Conservation (phyloP, 1,140 invertebrate species). For the Bombus polaris region DNA sequence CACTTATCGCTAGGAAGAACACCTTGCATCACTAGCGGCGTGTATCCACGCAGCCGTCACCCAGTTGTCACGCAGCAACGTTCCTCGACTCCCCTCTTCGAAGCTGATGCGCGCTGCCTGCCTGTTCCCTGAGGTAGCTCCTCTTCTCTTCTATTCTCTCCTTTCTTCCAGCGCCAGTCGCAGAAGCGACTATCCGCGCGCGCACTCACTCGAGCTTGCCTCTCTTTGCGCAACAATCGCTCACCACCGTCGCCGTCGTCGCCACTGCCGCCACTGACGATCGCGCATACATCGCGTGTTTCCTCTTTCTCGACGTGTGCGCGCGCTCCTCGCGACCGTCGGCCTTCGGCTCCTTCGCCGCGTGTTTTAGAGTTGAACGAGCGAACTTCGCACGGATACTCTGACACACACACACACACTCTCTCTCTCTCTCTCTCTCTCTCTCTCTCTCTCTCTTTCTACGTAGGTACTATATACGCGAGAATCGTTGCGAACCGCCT, state of each 20-base stretch:
- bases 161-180: background rate
- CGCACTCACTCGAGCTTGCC: constrained; percentile 6
- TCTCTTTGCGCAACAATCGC: constrained; percentile 26
- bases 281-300: background rate
- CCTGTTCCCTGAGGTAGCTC: background rate
- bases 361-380: background rate
- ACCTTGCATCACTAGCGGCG: constrained; percentile 67
- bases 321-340: background rate
- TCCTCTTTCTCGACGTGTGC: background rate
- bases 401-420: background rate
- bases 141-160: background rate
- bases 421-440: too few relatives aligned
- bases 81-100: background rate
- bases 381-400: background rate
- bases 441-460: background rate
- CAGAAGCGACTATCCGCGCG: background rate
- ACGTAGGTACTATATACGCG: too few relatives aligned
- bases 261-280: background rate
- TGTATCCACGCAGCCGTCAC: constrained; percentile 64
- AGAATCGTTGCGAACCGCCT: too few relatives aligned
- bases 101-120: background rate
- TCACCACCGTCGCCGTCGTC: background rate
- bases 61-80: constrained; percentile 55
- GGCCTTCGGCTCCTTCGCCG: background rate
- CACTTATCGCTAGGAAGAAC: constrained; percentile 65